Evolutionary conservation across 2,113 vertebrate species (phyloP).

Genomic region (Corapipo altera): DNA sequence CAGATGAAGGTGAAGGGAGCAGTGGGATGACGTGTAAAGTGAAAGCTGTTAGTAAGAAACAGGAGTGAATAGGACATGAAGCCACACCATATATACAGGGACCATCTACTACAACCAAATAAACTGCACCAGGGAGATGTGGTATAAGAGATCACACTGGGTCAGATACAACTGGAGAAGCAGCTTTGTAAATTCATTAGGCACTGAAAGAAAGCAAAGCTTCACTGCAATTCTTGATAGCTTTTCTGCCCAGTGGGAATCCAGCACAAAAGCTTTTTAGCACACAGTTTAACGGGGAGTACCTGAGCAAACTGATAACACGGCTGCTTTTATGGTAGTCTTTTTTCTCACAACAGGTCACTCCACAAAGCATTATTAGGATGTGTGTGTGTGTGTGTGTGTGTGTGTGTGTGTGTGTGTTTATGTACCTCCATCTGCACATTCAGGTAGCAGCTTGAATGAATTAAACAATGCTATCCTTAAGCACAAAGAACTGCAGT

Average conservation of each 20-base stretch:
- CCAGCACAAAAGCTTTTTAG: constrained; percentile 35
- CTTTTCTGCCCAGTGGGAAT: constrained; percentile 49
- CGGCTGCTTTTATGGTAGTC: background rate
- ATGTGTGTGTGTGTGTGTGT: background rate
- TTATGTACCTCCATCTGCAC: background rate
- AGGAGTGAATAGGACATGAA: background rate
- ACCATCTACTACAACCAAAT: background rate
- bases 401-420: background rate
- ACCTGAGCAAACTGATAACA: constrained; percentile 52
- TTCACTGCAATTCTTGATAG: constrained; percentile 40
- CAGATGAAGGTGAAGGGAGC: background rate
- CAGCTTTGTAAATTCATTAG: constrained; percentile 46
- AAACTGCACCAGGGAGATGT: background rate
- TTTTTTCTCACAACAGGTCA: background rate
- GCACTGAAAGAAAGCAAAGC: constrained; percentile 3
- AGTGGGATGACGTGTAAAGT: background rate
- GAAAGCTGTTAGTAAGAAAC: background rate
- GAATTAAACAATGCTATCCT: background rate
- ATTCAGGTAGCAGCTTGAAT: background rate
- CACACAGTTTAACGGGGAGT: constrained; percentile 43
- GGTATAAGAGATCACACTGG: background rate
- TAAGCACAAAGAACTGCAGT: background rate
- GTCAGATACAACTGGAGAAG: background rate
- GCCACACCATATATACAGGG: background rate
- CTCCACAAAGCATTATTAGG: background rate